These are phyloP conservation scores for Parnassius smintheus DNA, from an alignment of 2,888 invertebrate genomes.

Conservation along the genomic window DNA sequence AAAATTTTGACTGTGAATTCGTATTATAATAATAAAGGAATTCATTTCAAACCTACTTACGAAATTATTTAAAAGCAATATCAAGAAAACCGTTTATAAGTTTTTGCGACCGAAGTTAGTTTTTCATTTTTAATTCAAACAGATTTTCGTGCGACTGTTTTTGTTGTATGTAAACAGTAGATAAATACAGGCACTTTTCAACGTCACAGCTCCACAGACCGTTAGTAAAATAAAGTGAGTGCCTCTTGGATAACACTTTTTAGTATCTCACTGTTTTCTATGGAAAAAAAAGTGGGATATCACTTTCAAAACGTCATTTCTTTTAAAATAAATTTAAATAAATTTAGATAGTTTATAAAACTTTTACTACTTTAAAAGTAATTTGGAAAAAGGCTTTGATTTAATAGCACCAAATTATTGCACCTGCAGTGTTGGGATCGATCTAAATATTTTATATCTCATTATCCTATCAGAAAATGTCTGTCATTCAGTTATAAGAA, in stretches of 20 bases:
- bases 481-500: no score
- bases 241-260: constrained; percentile 21
- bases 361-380: no score
- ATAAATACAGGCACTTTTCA: constrained; percentile 15
- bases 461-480: no score
- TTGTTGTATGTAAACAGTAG: constrained; percentile 12
- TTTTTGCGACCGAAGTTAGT: neutral
- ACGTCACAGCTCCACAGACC: constrained; percentile 12
- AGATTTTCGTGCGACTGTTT: neutral
- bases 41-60: no score
- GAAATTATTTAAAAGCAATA: no score
- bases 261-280: constrained; percentile 4
- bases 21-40: no score
- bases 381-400: no score
- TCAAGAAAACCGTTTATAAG: neutral
- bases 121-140: neutral
- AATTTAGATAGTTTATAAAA: neutral
- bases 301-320: neutral
- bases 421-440: no score
- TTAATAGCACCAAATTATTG: no score
- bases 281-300: neutral
- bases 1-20: no score
- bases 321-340: neutral
- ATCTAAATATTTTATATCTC: no score
- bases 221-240: constrained; percentile 21